A percentile compares a stretch with the other conserved stretches of the same genome.
phyloP scores from a whole-genome alignment of 2,797 vertebrate genomes.

The Picus viridis region DNA sequence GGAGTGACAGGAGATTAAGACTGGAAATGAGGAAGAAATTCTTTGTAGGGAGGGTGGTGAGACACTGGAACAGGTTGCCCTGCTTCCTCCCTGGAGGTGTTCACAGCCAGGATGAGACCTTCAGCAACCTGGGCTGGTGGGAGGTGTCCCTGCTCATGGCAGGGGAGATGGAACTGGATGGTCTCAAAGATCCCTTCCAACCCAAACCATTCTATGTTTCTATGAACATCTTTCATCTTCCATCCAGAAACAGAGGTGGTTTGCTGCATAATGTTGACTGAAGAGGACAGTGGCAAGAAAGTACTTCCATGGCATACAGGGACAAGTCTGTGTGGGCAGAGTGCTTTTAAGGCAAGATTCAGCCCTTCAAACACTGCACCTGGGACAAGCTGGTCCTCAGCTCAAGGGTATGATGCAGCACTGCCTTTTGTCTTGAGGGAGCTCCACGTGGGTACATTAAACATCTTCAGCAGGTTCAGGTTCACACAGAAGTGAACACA shows the following conservation, averaged over 20 bases:
- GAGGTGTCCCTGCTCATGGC: too few species aligned
- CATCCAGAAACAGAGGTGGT: neutral
- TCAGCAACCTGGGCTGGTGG: too few species aligned
- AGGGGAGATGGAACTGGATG: too few species aligned
- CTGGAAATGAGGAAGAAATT: too few species aligned
- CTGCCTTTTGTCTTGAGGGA: neutral
- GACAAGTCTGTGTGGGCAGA: neutral
- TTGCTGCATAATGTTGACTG: neutral
- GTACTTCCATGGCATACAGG: neutral
- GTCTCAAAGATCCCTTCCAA: too few species aligned
- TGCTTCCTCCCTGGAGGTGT: too few species aligned
- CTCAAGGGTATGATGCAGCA: neutral
- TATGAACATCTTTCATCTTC: neutral
- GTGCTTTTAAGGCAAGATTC: neutral
- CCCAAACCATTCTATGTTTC: too few species aligned
- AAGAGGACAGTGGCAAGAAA: neutral
- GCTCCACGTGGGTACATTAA: fast-evolving
- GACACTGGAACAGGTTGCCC: too few species aligned
- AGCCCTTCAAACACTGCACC: neutral
- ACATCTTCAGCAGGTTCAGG: neutral
- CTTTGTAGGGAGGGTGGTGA: too few species aligned
- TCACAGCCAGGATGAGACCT: too few species aligned
- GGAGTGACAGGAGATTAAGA: too few species aligned
- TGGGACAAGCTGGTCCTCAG: neutral
- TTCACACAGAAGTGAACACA: neutral